phyloP scores from a whole-genome alignment of 53 echinoderm and acorn worm species.

The Arbacia lixula region DNA sequence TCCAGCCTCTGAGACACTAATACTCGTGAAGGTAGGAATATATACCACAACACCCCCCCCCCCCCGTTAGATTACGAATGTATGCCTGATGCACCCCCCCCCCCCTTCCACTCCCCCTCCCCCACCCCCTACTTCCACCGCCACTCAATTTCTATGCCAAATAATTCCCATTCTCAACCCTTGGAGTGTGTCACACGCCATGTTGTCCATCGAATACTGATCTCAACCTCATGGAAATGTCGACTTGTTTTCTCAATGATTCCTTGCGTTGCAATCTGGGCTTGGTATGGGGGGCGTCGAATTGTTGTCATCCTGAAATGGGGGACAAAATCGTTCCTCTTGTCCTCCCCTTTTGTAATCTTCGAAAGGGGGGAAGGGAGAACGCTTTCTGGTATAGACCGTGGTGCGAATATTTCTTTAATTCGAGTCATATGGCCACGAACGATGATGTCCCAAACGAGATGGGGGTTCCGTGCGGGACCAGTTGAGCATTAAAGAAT shows the following conservation, averaged over 20 bases:
- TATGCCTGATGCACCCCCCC: no score
- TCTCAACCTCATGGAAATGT: no score
- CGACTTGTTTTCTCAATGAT: conserved; percentile 26
- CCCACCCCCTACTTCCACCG: no score
- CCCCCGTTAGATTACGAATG: no score
- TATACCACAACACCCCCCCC: no score
- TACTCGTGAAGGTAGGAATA: no score
- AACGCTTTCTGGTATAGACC: conserved; percentile 1
- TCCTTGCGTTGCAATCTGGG: conserved; percentile 10
- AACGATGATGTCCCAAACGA: background rate
- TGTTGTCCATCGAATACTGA: conserved; percentile 10
- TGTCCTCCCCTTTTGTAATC: conserved; percentile 3
- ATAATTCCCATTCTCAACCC: conserved; percentile 1
- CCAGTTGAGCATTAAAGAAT: no score
- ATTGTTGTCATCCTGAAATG: conserved; percentile 27
- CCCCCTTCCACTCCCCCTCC: no score
- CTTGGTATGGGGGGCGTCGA: conserved; percentile 10
- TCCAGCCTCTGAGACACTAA: no score
- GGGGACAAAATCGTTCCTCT: conserved; percentile 6
- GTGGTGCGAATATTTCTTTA: conserved; percentile 36
- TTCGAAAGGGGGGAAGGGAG: background rate
- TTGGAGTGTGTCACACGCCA: conserved; percentile 29
- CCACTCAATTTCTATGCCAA: no score
- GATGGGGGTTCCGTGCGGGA: background rate
- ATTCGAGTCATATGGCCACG: conserved; percentile 27